Conservation (phyloP, 2,113 vertebrate species). For the Forbesichthys agassizii region DNA sequence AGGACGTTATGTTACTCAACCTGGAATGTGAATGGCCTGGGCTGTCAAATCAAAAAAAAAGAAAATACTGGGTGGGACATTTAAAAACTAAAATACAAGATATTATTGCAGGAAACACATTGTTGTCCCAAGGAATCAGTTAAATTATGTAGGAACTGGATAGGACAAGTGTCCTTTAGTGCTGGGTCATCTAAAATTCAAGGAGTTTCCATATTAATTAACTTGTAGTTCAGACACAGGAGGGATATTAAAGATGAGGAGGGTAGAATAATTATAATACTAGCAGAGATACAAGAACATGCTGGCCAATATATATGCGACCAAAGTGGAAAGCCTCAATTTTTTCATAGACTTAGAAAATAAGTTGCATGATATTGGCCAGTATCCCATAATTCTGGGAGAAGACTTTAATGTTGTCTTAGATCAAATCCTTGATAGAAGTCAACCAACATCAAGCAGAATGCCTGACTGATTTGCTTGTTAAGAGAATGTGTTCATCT, state of each 20-base stretch:
- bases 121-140: neutral
- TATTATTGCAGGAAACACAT: neutral
- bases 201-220: slow-evolving; percentile 2
- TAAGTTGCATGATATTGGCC: neutral
- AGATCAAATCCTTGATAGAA: too few relatives aligned
- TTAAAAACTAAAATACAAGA: neutral
- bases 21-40: neutral
- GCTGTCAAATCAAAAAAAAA: neutral
- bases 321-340: neutral
- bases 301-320: too few relatives aligned
- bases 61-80: neutral
- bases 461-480: neutral
- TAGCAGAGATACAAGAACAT: slow-evolving; percentile 1
- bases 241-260: too few relatives aligned
- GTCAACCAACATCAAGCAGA: too few relatives aligned
- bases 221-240: neutral
- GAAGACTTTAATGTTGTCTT: too few relatives aligned
- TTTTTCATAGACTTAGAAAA: neutral
- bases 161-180: neutral
- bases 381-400: neutral
- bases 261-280: too few relatives aligned
- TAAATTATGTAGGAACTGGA: neutral
- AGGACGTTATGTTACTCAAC: neutral
- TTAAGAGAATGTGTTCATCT: slow-evolving; percentile 1
- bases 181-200: neutral